Conservation (phyloP, 2,113 vertebrate species). For the Notothenia rossii region DNA sequence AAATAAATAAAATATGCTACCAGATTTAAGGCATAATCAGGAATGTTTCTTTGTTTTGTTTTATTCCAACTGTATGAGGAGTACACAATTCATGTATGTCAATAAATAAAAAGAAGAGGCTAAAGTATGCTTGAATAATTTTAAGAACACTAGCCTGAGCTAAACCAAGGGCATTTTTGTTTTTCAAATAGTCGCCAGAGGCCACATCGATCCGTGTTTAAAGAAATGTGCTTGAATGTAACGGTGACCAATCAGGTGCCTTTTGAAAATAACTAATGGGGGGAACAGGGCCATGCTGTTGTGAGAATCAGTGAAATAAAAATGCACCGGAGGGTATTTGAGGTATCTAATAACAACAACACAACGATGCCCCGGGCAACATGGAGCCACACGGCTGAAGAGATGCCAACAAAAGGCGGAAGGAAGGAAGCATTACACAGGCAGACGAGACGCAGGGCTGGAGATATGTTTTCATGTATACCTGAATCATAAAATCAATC, state of each 20-base stretch:
- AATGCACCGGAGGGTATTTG: constrained; percentile 4
- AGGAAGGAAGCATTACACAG: not conserved
- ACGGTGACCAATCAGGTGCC: not conserved
- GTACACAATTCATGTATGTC: no score
- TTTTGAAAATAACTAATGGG: constrained; percentile 4
- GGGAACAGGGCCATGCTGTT: not conserved
- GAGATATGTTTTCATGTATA: not conserved
- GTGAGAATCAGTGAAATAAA: constrained; percentile 1
- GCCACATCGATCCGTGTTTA: not conserved
- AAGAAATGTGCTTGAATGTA: constrained; percentile 3
- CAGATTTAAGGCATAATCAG: no score
- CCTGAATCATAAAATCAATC: not conserved
- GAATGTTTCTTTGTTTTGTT: no score
- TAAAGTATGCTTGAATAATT: not conserved
- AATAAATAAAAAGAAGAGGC: no score
- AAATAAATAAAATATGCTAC: no score
- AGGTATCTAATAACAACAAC: constrained; percentile 16
- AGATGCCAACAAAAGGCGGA: not conserved
- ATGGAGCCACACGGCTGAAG: not conserved
- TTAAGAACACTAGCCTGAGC: not conserved
- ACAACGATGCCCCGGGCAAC: not conserved
- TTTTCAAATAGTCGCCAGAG: not conserved
- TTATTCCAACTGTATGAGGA: no score
- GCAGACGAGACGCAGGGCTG: not conserved
- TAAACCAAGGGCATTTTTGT: not conserved